Base-by-base conservation (phyloP, 1,140 invertebrate species). In the Drosophila sp. region DNA sequence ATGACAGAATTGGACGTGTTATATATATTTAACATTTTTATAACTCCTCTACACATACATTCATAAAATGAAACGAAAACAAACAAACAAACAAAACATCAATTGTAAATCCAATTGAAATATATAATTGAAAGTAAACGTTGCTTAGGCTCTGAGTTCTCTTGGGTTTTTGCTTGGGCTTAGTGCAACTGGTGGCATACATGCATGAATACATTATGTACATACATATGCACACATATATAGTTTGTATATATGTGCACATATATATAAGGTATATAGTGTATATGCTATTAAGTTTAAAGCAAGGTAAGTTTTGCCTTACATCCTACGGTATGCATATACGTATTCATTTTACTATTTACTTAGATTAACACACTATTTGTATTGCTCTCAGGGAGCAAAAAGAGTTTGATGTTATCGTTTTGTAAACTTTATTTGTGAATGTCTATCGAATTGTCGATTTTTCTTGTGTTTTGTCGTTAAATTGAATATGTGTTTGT, bases 251-350 rank as follows among this genome's bases (percentile, higher is more conserved):
- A 25, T 46, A 46, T 50, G 46, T 57, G 36, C 50, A 36, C 41
- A 29, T 72, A 51, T 62, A 50, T 40, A 38, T 36, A 62, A 34
- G 34, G 48, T 62, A 62, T 62, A 46, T 59, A 48, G 27, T 36
- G 48, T 63, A 50, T 72, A 72, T 54, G 64, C 64, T 73, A 67
- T 73, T 73, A 73, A 57, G 71, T 73, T 73, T 67, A n/a, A 32
- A 66, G 71, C 65, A 69, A 73, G 71, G 71, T 73, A 73, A 73
- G 59, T 59, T 56, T 45, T 46, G 53, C 38, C 43, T 45, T 65
- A 46, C 45, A 46, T 46, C 45, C 45, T 46, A 46, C 25, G 27
- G 9, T 53, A 53, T 53, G 32, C 50, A 53, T 53, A 53, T 53
- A 36, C 8, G 32, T 53, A 53, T 36, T 34, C 32, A 53, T 53